Percentiles rank a stretch among this genome's conserved stretches.
Evolutionary conservation across 1,140 invertebrate genomes (phyloP).

Genomic region (Orussus abietinus): DNA sequence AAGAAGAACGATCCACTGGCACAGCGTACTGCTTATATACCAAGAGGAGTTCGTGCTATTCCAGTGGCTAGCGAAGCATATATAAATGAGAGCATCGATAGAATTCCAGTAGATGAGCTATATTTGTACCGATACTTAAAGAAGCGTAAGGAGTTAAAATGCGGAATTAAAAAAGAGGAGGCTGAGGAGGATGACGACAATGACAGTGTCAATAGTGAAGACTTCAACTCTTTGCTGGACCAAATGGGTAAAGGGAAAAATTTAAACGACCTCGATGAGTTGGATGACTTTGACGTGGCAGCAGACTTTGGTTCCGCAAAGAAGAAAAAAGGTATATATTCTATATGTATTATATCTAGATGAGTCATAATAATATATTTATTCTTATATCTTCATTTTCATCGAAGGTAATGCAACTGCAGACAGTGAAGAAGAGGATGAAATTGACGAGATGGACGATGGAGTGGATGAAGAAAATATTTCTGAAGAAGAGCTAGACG

Average conservation of each 20-base stretch:
- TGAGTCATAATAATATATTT: neutral
- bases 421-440: slow-evolving; percentile 31
- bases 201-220: slow-evolving; percentile 82
- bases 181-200: slow-evolving; percentile 63
- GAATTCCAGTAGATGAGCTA: slow-evolving; percentile 77
- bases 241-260: slow-evolving; percentile 58
- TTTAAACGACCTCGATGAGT: slow-evolving; percentile 57
- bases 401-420: slow-evolving; percentile 34
- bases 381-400: slow-evolving; percentile 4
- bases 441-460: slow-evolving; percentile 35
- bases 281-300: slow-evolving; percentile 51
- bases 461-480: too few relatives aligned
- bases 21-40: slow-evolving; percentile 57
- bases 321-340: slow-evolving; percentile 38
- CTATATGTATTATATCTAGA: slow-evolving; percentile 4
- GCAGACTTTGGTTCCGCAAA: slow-evolving; percentile 46
- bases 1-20: slow-evolving; percentile 42
- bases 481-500: slow-evolving; percentile 2
- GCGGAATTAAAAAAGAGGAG: slow-evolving; percentile 32
- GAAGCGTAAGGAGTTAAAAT: slow-evolving; percentile 29
- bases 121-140: slow-evolving; percentile 69
- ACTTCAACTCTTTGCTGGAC: slow-evolving; percentile 82
- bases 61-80: slow-evolving; percentile 68
- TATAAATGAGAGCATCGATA: slow-evolving; percentile 62
- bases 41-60: slow-evolving; percentile 60